A percentile compares a stretch with the other conserved stretches of the same genome.
phyloP scores from a whole-genome alignment of 2,888 invertebrate genomes.

The Carcina quercana region DNA sequence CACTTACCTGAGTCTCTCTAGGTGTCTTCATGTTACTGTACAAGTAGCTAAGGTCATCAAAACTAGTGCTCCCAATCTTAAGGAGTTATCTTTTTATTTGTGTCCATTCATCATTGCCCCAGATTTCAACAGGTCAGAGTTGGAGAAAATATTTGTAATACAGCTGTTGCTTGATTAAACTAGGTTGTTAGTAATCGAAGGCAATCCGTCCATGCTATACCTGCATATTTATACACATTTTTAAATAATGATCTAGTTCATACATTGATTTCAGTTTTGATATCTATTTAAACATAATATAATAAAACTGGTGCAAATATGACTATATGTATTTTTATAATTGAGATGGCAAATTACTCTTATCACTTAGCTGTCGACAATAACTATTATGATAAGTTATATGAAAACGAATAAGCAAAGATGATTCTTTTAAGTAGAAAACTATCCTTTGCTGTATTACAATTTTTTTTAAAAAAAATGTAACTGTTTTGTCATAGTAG shows the following conservation, averaged over 20 bases:
- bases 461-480: too few relatives aligned
- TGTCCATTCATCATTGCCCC: slow-evolving; percentile 66
- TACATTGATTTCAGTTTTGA: too few relatives aligned
- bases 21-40: slow-evolving; percentile 66
- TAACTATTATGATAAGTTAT: too few relatives aligned
- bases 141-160: slow-evolving; percentile 66
- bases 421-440: too few relatives aligned
- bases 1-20: slow-evolving; percentile 62
- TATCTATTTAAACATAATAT: too few relatives aligned
- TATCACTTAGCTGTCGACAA: too few relatives aligned
- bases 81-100: slow-evolving; percentile 65
- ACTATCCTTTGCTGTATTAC: too few relatives aligned
- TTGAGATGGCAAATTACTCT: too few relatives aligned
- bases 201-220: slow-evolving; percentile 48
- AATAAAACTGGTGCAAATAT: too few relatives aligned
- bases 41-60: slow-evolving; percentile 65
- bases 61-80: slow-evolving; percentile 61
- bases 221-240: slow-evolving; percentile 7
- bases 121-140: slow-evolving; percentile 58
- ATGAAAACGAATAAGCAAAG: too few relatives aligned
- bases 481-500: too few relatives aligned
- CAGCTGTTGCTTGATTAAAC: slow-evolving; percentile 62
- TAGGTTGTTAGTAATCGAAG: slow-evolving; percentile 24
- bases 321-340: too few relatives aligned
- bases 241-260: slow-evolving; percentile 4